These are phyloP conservation scores for Drosophila aldrichi DNA, from an alignment of 2,888 invertebrate genomes.

Conservation along the genomic window DNA sequence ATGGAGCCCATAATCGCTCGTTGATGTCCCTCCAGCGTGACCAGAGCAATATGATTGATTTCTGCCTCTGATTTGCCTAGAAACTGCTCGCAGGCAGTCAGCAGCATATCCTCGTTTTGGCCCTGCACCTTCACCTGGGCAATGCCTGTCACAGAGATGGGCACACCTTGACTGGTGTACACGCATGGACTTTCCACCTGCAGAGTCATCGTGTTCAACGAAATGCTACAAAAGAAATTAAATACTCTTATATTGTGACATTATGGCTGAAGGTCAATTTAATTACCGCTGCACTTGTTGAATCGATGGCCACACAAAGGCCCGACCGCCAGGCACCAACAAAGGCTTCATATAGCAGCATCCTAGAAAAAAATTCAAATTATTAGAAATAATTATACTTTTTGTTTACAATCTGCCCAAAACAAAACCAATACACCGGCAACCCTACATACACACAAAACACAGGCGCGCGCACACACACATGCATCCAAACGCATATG, in stretches of 20 bases:
- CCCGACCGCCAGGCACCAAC: constrained; percentile 97
- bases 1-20: constrained; percentile 98
- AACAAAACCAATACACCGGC: constrained; percentile 22
- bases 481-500: not conserved
- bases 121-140: constrained; percentile 96
- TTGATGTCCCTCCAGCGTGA: constrained; percentile 97
- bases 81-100: constrained; percentile 96
- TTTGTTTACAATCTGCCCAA: constrained; percentile 44
- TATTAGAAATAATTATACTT: not conserved
- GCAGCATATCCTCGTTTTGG: constrained; percentile 90
- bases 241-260: constrained; percentile 12
- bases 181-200: constrained; percentile 98
- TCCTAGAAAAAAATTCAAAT: constrained; percentile 87
- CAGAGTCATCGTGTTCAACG: constrained; percentile 98
- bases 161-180: constrained; percentile 98
- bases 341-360: constrained; percentile 97
- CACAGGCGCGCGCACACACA: not conserved
- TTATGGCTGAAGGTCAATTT: constrained; percentile 33
- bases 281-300: constrained; percentile 92
- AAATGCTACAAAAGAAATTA: constrained; percentile 89
- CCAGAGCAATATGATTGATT: constrained; percentile 95
- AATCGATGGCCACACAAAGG: constrained; percentile 98
- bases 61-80: constrained; percentile 94
- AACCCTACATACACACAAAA: not conserved
- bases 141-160: constrained; percentile 98